Conservation (phyloP, 2,113 vertebrate species). For the Prionailurus viverrinus region DNA sequence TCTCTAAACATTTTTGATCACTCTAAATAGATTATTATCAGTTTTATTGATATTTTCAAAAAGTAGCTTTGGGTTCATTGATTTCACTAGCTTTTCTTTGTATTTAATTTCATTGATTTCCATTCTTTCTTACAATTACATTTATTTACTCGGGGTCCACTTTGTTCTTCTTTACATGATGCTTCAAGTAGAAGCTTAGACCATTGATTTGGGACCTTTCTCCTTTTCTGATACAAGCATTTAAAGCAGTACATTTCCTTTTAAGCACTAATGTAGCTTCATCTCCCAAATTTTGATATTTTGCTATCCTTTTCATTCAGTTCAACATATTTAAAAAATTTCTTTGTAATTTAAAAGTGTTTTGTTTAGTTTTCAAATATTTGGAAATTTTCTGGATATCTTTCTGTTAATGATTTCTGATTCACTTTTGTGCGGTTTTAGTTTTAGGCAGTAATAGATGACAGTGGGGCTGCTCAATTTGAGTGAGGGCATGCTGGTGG, state of each 20-base stretch:
- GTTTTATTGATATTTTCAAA: not conserved
- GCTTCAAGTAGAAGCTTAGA: not conserved
- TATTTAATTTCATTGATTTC: not conserved
- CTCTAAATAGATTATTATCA: not conserved
- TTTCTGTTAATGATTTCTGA: not conserved
- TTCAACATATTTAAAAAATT: slow-evolving; percentile 2
- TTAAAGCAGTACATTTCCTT: not conserved
- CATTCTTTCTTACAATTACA: not conserved
- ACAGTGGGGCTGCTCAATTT: not conserved
- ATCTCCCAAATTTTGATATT: not conserved
- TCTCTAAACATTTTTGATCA: slow-evolving; percentile 23
- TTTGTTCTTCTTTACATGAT: not conserved
- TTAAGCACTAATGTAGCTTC: not conserved
- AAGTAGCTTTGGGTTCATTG: not conserved
- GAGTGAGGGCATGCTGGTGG: not conserved
- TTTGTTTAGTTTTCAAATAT: slow-evolving; percentile 9
- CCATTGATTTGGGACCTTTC: too few relatives aligned
- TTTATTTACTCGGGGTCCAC: not conserved
- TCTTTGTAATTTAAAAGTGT: not conserved
- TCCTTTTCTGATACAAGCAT: not conserved
- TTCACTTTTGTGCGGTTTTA: not conserved
- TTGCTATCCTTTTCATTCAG: slow-evolving; percentile 39
- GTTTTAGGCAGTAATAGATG: not conserved
- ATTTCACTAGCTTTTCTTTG: not conserved
- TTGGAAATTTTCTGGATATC: not conserved